phyloP scores from a whole-genome alignment of 2,113 vertebrate genomes.

The Gallinago jamesoni region DNA sequence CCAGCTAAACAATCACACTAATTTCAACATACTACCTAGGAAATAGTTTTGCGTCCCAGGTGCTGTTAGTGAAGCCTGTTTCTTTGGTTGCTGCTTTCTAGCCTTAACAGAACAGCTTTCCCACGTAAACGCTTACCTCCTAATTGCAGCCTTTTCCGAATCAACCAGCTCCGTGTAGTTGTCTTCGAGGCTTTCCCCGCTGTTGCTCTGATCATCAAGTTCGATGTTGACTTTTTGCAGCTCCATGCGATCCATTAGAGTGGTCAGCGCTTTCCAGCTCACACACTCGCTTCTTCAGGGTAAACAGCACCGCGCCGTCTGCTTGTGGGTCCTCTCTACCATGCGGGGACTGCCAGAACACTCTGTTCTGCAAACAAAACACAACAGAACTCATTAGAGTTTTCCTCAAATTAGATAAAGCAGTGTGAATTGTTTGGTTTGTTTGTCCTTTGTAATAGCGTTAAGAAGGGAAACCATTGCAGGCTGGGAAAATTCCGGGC shows the following conservation, averaged over 20 bases:
- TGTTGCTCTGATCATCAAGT: slow-evolving; percentile 85
- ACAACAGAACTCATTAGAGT: slow-evolving; percentile 54
- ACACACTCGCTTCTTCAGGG: slow-evolving; percentile 61
- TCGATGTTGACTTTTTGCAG: slow-evolving; percentile 87
- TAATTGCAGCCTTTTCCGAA: slow-evolving; percentile 84
- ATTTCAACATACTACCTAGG: not conserved
- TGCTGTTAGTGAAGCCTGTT: not conserved
- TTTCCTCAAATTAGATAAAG: slow-evolving; percentile 63
- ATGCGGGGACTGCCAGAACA: slow-evolving; percentile 59
- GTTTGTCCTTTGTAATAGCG: slow-evolving; percentile 23
- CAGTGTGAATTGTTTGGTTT: slow-evolving; percentile 13
- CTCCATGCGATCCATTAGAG: slow-evolving; percentile 89
- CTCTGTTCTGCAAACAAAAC: slow-evolving; percentile 76
- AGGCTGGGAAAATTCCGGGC: slow-evolving; percentile 16
- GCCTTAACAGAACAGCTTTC: not conserved
- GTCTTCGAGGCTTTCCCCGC: slow-evolving; percentile 85
- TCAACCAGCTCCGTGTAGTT: slow-evolving; percentile 74
- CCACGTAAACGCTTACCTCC: slow-evolving; percentile 75
- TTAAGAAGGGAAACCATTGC: not conserved
- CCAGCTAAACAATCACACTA: not conserved
- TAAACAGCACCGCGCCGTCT: slow-evolving; percentile 64
- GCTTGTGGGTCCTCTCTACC: slow-evolving; percentile 38
- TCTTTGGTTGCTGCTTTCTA: not conserved
- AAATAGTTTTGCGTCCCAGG: not conserved
- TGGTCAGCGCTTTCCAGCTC: slow-evolving; percentile 63